Conservation (phyloP, 2,888 invertebrate species). For the Camponotus fellah region DNA sequence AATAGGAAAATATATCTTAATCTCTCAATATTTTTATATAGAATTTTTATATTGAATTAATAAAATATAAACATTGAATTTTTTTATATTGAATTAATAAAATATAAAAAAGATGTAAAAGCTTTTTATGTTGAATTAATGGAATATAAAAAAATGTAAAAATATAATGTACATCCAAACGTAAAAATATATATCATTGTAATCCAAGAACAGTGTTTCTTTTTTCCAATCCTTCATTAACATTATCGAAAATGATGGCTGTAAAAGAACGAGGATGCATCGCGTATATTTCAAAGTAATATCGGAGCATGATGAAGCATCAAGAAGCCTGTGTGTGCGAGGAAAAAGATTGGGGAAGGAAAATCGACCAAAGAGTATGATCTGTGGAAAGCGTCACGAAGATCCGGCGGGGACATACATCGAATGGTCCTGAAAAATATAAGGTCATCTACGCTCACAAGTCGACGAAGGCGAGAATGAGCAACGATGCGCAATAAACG, state of each 20-base stretch:
- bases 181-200: neutral
- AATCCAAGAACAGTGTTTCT: neutral
- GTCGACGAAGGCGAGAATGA: conserved; percentile 47
- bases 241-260: neutral
- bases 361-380: conserved; percentile 5
- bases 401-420: conserved; percentile 3
- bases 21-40: neutral
- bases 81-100: too few relatives aligned
- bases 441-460: conserved; percentile 47
- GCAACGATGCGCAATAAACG: conserved; percentile 42
- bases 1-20: neutral
- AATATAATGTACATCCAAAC: neutral
- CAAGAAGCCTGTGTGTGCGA: neutral
- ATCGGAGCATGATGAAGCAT: neutral
- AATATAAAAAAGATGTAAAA: neutral
- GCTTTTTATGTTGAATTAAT: neutral
- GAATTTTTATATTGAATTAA: too few relatives aligned
- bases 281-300: neutral
- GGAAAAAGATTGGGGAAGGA: neutral
- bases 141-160: neutral
- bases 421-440: conserved; percentile 21
- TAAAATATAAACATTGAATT: too few relatives aligned
- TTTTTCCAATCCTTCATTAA: neutral
- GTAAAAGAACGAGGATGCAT: neutral
- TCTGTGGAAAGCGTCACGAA: conserved; percentile 3